Base-by-base conservation (phyloP, 2,797 vertebrate species). In the Mustela erminea region DNA sequence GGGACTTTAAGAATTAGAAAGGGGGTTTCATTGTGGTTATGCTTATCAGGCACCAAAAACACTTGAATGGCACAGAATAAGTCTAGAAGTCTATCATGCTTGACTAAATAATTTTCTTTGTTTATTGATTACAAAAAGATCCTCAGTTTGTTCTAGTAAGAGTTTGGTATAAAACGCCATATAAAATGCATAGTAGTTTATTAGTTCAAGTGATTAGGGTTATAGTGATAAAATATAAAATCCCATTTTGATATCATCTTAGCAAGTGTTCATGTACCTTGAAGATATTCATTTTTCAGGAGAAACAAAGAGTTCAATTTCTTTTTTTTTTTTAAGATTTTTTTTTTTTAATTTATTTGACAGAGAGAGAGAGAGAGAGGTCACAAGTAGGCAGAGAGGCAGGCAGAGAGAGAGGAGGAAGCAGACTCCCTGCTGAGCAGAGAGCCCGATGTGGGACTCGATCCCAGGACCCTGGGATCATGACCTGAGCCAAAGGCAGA, bases 111-210 rank as follows among this genome's bases (percentile, higher is more conserved):
- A 75, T 84, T 68, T 70, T 13, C 62, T 52, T 66, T 86, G 25
- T 20, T 85, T 23, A 49, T 29, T 92, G 27, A 2, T 32, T 23
- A 68, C 70, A 29, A 88, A 95, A 38, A 3, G 1, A 2, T 72
- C 12, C 43, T 92, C n/a, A 92, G 4, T 96, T 38, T 90, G 5
- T 7, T 90, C 9, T 68, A n/a, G 14, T 56, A 92, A 49, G 3
- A 77, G 2, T 41, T 27, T 90, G 14, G 14, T 35, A 49, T 35
- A 49, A 49, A 49, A 70, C 4, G 43, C 4, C 7, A 88, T 64
- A 96, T 68, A 66, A 95, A 93, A 68, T 84, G 83, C 25, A 75
- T 93, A 5, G 35, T 46, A 81, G 41, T 74, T 90, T 87, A 62
- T 84, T 87, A 82, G 32, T 74, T 93, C 6, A 72, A 6, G 3